phyloP scores from a whole-genome alignment of 2,888 invertebrate species.

The Anthoptus insignis region DNA sequence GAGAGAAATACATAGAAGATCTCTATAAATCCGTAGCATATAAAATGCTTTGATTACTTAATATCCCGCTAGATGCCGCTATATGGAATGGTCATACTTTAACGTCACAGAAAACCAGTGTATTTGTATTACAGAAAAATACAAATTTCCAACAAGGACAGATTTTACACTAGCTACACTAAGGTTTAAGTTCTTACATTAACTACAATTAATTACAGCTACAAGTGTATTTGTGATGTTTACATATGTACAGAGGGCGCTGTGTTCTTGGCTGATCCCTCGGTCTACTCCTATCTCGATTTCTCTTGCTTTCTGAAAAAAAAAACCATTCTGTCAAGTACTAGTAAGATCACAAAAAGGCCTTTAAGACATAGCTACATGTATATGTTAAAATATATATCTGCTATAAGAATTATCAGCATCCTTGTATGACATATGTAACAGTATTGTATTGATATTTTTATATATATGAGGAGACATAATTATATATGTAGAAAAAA shows the following conservation, averaged over 20 bases:
- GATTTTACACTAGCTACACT: conserved; percentile 12
- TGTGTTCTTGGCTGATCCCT: conserved; percentile 14
- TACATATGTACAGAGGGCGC: conserved; percentile 9
- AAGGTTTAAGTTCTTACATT: conserved; percentile 17
- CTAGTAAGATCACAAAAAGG: too few species aligned
- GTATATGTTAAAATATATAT: too few species aligned
- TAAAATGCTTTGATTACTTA: neutral
- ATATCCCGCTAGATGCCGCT: neutral
- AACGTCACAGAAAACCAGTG: neutral
- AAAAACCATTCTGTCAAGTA: neutral
- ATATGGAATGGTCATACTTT: neutral
- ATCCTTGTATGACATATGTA: too few species aligned
- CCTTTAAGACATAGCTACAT: too few species aligned
- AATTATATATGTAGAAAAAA: too few species aligned
- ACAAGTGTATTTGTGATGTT: conserved; percentile 9
- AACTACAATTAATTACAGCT: conserved; percentile 6
- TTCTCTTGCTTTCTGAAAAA: conserved; percentile 12
- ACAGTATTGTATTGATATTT: too few species aligned
- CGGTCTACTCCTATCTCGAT: neutral
- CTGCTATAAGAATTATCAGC: too few species aligned
- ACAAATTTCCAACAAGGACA: neutral
- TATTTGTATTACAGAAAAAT: neutral
- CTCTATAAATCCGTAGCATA: too few species aligned
- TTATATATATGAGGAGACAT: too few species aligned
- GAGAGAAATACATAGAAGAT: too few species aligned